These are phyloP conservation scores for Nomada fabriciana DNA, from an alignment of 2,888 invertebrate species.

Conservation along the genomic window DNA sequence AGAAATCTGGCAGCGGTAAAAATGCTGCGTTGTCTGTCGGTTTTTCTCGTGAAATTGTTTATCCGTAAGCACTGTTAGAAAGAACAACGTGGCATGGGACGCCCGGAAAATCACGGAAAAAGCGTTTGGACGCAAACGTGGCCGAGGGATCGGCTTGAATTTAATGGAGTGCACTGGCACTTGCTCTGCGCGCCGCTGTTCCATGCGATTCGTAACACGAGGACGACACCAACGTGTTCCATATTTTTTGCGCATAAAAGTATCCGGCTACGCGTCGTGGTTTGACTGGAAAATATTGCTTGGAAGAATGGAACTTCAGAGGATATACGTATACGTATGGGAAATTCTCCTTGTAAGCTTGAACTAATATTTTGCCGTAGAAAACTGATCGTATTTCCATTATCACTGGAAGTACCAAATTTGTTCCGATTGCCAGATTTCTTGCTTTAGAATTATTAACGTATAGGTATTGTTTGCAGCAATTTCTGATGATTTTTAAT, in stretches of 20 bases:
- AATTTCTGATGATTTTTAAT: too few species aligned
- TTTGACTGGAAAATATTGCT: slow-evolving; percentile 8
- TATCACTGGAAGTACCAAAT: too few species aligned
- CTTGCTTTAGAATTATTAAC: too few species aligned
- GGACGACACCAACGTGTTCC: slow-evolving; percentile 13
- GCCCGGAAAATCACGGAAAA: slow-evolving; percentile 50
- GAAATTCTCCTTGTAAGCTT: not conserved
- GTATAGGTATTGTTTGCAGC: too few species aligned
- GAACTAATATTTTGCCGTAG: too few species aligned
- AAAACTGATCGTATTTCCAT: too few species aligned
- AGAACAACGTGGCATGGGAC: slow-evolving; percentile 10
- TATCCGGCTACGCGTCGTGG: not conserved
- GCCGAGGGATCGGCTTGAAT: slow-evolving; percentile 44
- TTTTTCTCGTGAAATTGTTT: slow-evolving; percentile 33
- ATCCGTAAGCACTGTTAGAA: slow-evolving; percentile 21
- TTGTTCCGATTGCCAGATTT: too few species aligned
- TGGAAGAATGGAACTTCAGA: not conserved
- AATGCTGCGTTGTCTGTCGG: not conserved
- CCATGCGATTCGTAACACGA: slow-evolving; percentile 35
- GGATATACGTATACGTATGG: too few species aligned
- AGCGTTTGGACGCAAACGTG: slow-evolving; percentile 40
- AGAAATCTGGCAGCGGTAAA: not conserved
- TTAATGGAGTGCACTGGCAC: slow-evolving; percentile 46
- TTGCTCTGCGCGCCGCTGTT: slow-evolving; percentile 28
- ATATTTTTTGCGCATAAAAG: slow-evolving; percentile 28